Base-by-base conservation (phyloP, 2,888 invertebrate genomes). In the Amphiduros pacificus region DNA sequence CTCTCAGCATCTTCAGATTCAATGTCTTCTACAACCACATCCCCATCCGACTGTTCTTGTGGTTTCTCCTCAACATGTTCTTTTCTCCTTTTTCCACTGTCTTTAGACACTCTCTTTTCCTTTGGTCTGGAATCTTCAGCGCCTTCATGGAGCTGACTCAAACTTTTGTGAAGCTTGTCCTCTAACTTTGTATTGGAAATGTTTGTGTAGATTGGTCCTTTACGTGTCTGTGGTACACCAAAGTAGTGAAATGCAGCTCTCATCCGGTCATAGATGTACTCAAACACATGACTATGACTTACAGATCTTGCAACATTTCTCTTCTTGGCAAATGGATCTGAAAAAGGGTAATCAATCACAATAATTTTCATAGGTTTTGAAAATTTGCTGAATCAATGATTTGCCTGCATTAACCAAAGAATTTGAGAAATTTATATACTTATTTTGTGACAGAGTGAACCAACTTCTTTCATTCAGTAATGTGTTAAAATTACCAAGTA, bases 321-420 rank as follows among this genome's bases (percentile, higher is more conserved):
- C 67, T 82, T 84, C 5, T 74, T 70, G 40, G 77, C 71, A 69
- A 84, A 84, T 2, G 85, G 85, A 80, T 86, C 86, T 85, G 72
- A 36, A 75, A 74, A n/a, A n/a, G n/a, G n/a, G n/a, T n/a, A n/a
- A n/a, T n/a, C n/a, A n/a, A n/a, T n/a, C n/a, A n/a, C n/a, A n/a
- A n/a, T n/a, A n/a, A n/a, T n/a, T n/a, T n/a, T n/a, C n/a, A n/a
- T n/a, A n/a, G n/a, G n/a, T n/a, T n/a, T n/a, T n/a, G n/a, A n/a
- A n/a, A n/a, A n/a, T n/a, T n/a, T n/a, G n/a, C n/a, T n/a, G n/a
- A n/a, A n/a, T n/a, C n/a, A n/a, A n/a, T n/a, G n/a, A n/a, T n/a
- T n/a, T n/a, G n/a, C n/a, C n/a, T n/a, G n/a, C n/a, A n/a, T n/a
- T n/a, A n/a, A n/a, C n/a, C n/a, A n/a, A n/a, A n/a, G n/a, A n/a